Evolutionary conservation across 2,113 vertebrate species (phyloP).

Genomic region (Dolichallabes microphthalmus): DNA sequence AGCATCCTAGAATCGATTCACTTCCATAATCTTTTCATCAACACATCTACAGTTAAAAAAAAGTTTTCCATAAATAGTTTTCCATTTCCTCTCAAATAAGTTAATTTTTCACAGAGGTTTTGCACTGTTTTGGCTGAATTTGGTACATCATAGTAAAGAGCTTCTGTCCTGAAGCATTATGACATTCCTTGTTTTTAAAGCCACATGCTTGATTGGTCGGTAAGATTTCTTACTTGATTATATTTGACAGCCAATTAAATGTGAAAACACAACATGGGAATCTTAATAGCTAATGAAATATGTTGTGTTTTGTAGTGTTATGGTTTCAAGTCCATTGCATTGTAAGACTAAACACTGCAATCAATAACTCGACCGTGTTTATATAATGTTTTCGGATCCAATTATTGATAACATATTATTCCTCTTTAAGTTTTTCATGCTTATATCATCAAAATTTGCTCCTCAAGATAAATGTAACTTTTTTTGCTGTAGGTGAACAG

Average conservation of each 20-base stretch:
- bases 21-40: slow-evolving; percentile 80
- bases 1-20: slow-evolving; percentile 80
- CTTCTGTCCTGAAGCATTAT: slow-evolving; percentile 42
- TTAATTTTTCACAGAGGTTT: slow-evolving; percentile 77
- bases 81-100: slow-evolving; percentile 67
- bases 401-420: neutral
- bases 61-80: slow-evolving; percentile 81
- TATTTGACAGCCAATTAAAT: slow-evolving; percentile 41
- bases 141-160: slow-evolving; percentile 59
- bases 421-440: neutral
- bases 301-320: slow-evolving; percentile 5
- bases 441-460: neutral
- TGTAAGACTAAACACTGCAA: slow-evolving; percentile 3
- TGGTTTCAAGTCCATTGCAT: slow-evolving; percentile 1
- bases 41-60: slow-evolving; percentile 82
- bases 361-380: neutral
- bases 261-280: slow-evolving; percentile 25
- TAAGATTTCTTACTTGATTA: slow-evolving; percentile 28
- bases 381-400: neutral
- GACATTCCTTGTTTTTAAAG: slow-evolving; percentile 54
- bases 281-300: slow-evolving; percentile 20
- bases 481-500: slow-evolving; percentile 28
- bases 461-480: neutral
- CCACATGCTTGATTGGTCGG: slow-evolving; percentile 31
- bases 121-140: slow-evolving; percentile 68